Base-by-base conservation (phyloP, 2,113 vertebrate genomes). In the Clarias batrachus region DNA sequence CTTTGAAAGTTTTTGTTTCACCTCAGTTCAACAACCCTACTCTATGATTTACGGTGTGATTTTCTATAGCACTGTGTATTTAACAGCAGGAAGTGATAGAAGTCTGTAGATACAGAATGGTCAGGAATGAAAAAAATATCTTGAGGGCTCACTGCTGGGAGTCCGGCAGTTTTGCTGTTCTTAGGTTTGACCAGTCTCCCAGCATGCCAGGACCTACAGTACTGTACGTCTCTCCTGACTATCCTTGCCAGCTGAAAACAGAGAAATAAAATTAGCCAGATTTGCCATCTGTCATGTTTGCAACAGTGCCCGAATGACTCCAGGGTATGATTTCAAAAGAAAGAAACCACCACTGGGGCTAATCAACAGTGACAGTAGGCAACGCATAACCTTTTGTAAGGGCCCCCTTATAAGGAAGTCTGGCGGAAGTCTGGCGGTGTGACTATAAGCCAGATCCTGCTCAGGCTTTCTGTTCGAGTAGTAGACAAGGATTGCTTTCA, bases 231-330 rank as follows among this genome's bases (percentile, higher is more conserved):
- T 68, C 85, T 48, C 48, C 48, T 85, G 68, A 25, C 80, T 66
- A 54, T 84, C 77, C 66, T 91, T 91, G 91, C 90, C 91, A 93
- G 92, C 93, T 91, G 90, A 90, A 90, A 90, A 85, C 82, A 88
- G 63, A 82, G 30, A 89, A 89, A 48, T 8, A 87, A 87, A 90
- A 62, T 90, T 85, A 91, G 90, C 63, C 89, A 87, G 88, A 85
- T 83, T 90, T 81, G 90, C 92, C 92, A 93, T 93, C 91, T 91
- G 90, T 93, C 88, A 88, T 90, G 83, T 89, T 89, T 91, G 89
- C 91, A 91, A 92, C 73, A 76, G 70, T 89, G 86, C 90, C 90
- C 92, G 92, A 90, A 92, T 92, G 92, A 91, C 85, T 87, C 70
- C 87, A 74, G 87, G 86, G 88, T 90, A 81, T 37, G 56, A 80